These are phyloP conservation scores for Sinocyclocheilus anophthalmus DNA, from an alignment of 2,113 vertebrate genomes.

Conservation along the genomic window DNA sequence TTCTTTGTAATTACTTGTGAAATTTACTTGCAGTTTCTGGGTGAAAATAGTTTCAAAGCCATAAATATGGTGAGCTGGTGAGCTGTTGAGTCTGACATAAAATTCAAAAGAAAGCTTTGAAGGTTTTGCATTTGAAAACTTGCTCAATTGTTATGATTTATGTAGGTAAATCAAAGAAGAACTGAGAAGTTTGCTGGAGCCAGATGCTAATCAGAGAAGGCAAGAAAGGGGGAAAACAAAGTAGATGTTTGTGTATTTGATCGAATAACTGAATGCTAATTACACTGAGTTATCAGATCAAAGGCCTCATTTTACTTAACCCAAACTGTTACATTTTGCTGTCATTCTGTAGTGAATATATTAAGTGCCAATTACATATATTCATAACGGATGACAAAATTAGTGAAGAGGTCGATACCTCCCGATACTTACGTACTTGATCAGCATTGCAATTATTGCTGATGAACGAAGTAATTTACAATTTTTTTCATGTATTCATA, in stretches of 20 bases:
- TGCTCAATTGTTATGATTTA: constrained; percentile 17
- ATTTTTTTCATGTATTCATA: not conserved
- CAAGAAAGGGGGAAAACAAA: not conserved
- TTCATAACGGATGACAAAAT: not conserved
- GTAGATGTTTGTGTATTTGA: not conserved
- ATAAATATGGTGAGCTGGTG: not conserved
- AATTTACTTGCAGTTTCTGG: not conserved
- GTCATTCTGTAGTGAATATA: not conserved
- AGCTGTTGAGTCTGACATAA: not conserved
- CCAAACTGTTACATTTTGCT: not conserved
- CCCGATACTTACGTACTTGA: not conserved
- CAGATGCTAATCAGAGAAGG: not conserved
- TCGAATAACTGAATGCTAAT: not conserved
- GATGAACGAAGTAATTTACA: not conserved
- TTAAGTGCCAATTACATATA: not conserved
- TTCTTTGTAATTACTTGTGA: not conserved
- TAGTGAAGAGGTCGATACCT: not conserved
- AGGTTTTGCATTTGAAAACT: not conserved
- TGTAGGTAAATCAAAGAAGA: constrained; percentile 9
- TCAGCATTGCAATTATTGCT: not conserved
- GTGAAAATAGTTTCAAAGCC: not conserved
- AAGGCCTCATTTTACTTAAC: not conserved
- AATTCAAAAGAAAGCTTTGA: not conserved
- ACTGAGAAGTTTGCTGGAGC: not conserved
- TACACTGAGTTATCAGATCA: not conserved